phyloP scores from a whole-genome alignment of 2,888 invertebrate genomes.

The Lepas anatifera region DNA sequence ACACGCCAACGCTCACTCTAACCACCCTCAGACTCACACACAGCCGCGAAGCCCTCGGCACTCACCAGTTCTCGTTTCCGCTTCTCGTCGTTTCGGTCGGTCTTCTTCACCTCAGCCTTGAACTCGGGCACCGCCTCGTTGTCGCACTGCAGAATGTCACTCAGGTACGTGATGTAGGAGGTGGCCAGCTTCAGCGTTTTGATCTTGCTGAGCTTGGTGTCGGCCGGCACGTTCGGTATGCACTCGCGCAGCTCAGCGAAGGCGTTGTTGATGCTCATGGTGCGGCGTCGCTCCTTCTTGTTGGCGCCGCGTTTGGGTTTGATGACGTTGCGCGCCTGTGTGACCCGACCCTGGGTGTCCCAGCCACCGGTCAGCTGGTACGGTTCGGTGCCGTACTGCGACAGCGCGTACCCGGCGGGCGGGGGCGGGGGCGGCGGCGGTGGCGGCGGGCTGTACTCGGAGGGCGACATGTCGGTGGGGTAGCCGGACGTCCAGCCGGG shows the following conservation, averaged over 20 bases:
- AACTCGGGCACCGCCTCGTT: slow-evolving; percentile 69
- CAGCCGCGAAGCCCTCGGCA: background rate
- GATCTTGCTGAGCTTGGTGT: slow-evolving; percentile 88
- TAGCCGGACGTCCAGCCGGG: slow-evolving; percentile 2
- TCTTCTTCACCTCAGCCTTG: slow-evolving; percentile 59
- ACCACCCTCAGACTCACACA: background rate
- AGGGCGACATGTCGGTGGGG: slow-evolving; percentile 15
- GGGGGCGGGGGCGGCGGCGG: slow-evolving; percentile 16
- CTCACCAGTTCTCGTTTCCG: slow-evolving; percentile 11
- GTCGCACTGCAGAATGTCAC: slow-evolving; percentile 67
- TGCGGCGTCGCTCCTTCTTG: slow-evolving; percentile 82
- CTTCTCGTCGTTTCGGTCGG: slow-evolving; percentile 18
- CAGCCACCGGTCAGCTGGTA: background rate
- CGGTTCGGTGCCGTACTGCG: slow-evolving; percentile 19
- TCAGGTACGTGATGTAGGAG: slow-evolving; percentile 81
- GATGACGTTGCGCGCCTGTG: slow-evolving; percentile 46
- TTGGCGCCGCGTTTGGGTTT: slow-evolving; percentile 81
- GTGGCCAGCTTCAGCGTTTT: slow-evolving; percentile 88
- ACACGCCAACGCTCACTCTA: background rate
- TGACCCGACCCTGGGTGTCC: slow-evolving; percentile 28
- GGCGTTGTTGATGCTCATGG: slow-evolving; percentile 88
- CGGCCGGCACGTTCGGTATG: slow-evolving; percentile 91
- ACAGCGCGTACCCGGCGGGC: slow-evolving; percentile 19
- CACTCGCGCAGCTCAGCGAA: slow-evolving; percentile 84
- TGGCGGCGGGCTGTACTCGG: slow-evolving; percentile 19